Evolutionary conservation across 1,140 invertebrate genomes (phyloP), one percentile per base, ranked within the genome.

Genomic region (Sipha flava): DNA sequence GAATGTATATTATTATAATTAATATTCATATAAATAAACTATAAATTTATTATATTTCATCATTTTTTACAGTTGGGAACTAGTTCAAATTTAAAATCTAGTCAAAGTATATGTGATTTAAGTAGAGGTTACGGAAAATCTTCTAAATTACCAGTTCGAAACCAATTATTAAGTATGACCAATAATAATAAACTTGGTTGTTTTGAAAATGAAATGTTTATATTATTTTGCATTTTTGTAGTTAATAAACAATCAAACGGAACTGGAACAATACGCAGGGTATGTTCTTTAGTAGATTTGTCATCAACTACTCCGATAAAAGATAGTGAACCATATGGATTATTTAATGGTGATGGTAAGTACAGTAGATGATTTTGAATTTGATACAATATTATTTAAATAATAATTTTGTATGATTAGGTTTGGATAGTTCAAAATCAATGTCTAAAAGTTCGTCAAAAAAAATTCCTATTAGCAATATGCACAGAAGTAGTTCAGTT

Each of bases 81-180:
- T 84, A 88, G 88, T 83, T 91, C 90, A 79, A 90, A 88, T 57
- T 86, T 96, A 72, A 93, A 93, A 86, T 90, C 90, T 81, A 95
- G 93, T 86, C 94, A 95, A 85, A 93, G 91, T 83, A 93, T 92
- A 80, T 90, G 90, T 79, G 92, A 94, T 84, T 85, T 94, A 43
- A 91, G 89, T 83, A 86, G 87, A 90, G 84, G 54, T 73, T 59
- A 57, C 47, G 57, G 80, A 37, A 64, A 80, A 80, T 72, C 62
- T 23, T 68, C 80, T 2, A 72, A 57, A 43, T 70, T 80, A 12
- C 64, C 49, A 18, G 40, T 49, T 72, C 64, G 52, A 6, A 73
- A 81, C 26, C 29, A 80, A 37, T 26, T 68, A 49, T 37, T 40
- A 54, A 49, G 79, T 80, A 80, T 49, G 0, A 34, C 3, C 14